phyloP scores from a whole-genome alignment of 2,888 invertebrate species.

The Caenorhabditis panamensis region DNA sequence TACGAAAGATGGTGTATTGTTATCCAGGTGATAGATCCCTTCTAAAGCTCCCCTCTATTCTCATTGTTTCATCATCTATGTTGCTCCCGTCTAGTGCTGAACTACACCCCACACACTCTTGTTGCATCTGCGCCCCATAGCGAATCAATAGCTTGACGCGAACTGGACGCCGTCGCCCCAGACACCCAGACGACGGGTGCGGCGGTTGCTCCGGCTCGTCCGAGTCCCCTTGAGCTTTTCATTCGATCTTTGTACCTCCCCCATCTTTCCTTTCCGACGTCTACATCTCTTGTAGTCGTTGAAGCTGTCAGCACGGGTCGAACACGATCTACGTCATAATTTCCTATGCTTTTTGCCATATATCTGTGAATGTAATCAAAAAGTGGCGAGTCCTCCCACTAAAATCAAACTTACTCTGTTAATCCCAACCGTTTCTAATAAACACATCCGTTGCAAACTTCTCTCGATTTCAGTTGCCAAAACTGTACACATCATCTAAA shows the following conservation, averaged over 20 bases:
- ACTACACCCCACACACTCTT: too few relatives aligned
- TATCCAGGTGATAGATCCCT: constrained; percentile 2
- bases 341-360: neutral
- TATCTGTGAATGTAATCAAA: neutral
- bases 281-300: neutral
- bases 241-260: constrained; percentile 1
- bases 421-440: neutral
- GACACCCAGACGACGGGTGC: neutral
- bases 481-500: constrained; percentile 1
- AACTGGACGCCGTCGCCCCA: neutral
- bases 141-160: constrained; percentile 1
- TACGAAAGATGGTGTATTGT: neutral
- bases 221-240: neutral
- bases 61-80: neutral
- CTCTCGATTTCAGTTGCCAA: neutral
- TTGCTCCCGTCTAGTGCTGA: too few relatives aligned
- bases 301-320: neutral
- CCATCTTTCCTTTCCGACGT: neutral
- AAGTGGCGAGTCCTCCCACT: neutral
- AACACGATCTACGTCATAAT: neutral
- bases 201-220: neutral
- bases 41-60: neutral
- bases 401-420: neutral
- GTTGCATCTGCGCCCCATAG: neutral
- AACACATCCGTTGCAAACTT: neutral